Percentiles rank a stretch among this genome's conserved stretches.
Evolutionary conservation across 2,797 vertebrate genomes (phyloP).

Genomic region (Micromesistius poutassou): DNA sequence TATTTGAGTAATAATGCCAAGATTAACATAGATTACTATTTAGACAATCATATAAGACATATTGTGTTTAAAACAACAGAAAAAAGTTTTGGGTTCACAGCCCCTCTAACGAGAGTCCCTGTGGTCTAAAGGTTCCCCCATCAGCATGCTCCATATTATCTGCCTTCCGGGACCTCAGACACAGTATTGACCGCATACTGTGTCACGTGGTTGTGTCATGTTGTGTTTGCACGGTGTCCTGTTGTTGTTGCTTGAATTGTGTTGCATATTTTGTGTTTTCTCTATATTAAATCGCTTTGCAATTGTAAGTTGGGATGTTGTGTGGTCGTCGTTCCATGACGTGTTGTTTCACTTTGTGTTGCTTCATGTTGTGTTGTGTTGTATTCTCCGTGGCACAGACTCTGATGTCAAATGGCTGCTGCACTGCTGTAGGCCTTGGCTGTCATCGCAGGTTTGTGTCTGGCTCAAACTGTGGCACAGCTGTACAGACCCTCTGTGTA

Average conservation of each 20-base stretch:
- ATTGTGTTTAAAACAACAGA: too few relatives aligned
- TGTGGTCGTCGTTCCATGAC: not conserved
- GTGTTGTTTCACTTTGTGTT: not conserved
- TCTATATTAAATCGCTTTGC: not conserved
- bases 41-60: too few relatives aligned
- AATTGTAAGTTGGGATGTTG: not conserved
- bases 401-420: not conserved
- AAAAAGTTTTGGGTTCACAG: too few relatives aligned
- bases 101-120: too few relatives aligned
- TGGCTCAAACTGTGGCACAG: constrained; percentile 39
- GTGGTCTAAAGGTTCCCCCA: too few relatives aligned
- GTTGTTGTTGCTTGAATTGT: not conserved
- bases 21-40: too few relatives aligned
- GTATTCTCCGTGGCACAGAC: not conserved
- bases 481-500: constrained; percentile 25
- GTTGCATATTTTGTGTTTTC: not conserved
- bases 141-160: too few relatives aligned
- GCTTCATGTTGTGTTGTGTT: not conserved
- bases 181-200: not conserved
- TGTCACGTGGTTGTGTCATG: not conserved
- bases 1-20: too few relatives aligned
- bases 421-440: constrained; percentile 20
- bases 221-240: not conserved
- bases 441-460: constrained; percentile 35
- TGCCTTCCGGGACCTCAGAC: too few relatives aligned